These are phyloP conservation scores for Porites divaricata DNA, from an alignment of 92 coral and sea anemone genomes.

Conservation along the genomic window DNA sequence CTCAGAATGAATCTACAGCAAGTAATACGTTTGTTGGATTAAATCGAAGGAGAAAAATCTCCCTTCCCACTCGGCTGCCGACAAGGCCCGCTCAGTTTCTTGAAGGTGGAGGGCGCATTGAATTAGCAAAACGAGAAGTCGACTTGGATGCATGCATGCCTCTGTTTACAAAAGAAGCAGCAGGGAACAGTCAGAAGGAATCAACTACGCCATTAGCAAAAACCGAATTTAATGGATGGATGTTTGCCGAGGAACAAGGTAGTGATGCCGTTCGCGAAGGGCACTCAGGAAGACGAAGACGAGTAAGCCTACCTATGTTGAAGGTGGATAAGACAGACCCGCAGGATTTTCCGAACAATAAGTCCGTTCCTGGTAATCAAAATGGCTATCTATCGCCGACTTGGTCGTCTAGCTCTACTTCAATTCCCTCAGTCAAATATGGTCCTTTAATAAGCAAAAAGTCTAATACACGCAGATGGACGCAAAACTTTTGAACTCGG, in stretches of 20 bases:
- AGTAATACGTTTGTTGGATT: not conserved
- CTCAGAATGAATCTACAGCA: not conserved
- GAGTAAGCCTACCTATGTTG: slow-evolving; percentile 23
- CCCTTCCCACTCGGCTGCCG: not conserved
- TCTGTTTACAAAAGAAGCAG: slow-evolving; percentile 12
- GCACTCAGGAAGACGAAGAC: slow-evolving; percentile 7
- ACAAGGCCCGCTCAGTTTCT: slow-evolving; percentile 16
- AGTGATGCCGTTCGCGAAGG: not conserved
- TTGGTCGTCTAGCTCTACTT: not conserved
- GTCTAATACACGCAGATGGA: slow-evolving; percentile 5
- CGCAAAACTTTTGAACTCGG: not conserved
- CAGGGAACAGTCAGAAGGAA: not conserved
- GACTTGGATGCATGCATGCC: slow-evolving; percentile 31
- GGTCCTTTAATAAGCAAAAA: slow-evolving; percentile 2
- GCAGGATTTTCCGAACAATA: not conserved
- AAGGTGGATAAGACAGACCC: slow-evolving; percentile 16
- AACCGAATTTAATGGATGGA: slow-evolving; percentile 31
- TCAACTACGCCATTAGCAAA: not conserved
- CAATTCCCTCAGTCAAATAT: slow-evolving; percentile 15
- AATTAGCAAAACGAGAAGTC: slow-evolving; percentile 29
- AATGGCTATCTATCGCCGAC: slow-evolving; percentile 2
- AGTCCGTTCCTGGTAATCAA: not conserved
- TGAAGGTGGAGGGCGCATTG: slow-evolving; percentile 22
- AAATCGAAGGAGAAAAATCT: not conserved
- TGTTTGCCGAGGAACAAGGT: not conserved